Evolutionary conservation across 1,140 invertebrate genomes (phyloP), one percentile per base, ranked within the genome.

Genomic region (Caenorhabditis briggsae): DNA sequence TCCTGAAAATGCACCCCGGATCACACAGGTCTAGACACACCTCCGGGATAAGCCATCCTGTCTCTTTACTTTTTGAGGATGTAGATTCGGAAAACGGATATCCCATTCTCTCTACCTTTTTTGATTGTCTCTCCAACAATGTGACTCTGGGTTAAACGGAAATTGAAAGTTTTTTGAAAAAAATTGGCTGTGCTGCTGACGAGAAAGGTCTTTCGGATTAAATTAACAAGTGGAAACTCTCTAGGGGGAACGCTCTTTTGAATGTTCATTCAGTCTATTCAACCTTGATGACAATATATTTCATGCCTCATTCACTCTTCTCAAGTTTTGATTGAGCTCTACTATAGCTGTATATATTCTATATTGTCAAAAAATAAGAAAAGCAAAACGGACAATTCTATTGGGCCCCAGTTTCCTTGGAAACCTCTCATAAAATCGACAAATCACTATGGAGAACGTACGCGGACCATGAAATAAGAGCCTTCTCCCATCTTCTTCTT

Each of bases 191-290:
- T 43, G 43, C 33, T 33, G 33, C 33, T 33, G 33, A 33, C 33
- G 33, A 33, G 41, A 41, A 70, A 70, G 64, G 12, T 5, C 41
- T 18, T n/a, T 14, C 43, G n/a, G 64, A 70, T 70, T 43, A 46
- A 70, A 70, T 70, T 70, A 70, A 70, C 64, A 70, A 70, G 64
- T 70, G 64, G 33, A 61, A 61, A 61, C 20, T 61, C 59, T 61
- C 59, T 61, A 61, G 59, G 59, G 33, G 59, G 59, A 70, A 70
- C 43, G 41, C 9, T 70, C 23, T 5, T 46, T 70, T 46, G n/a
- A 70, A 70, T 46, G 33, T 43, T 70, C 64, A 70, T 70, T 33
- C 50, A 16, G 50, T 53, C 12, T 14, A 53, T 53, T 16, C 50
- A 53, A 53, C 50, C 50, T 53, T 53, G 50, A 53, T 53, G n/a